phyloP scores from a whole-genome alignment of 2,113 vertebrate species.

The Phrynosoma blainvillii region DNA sequence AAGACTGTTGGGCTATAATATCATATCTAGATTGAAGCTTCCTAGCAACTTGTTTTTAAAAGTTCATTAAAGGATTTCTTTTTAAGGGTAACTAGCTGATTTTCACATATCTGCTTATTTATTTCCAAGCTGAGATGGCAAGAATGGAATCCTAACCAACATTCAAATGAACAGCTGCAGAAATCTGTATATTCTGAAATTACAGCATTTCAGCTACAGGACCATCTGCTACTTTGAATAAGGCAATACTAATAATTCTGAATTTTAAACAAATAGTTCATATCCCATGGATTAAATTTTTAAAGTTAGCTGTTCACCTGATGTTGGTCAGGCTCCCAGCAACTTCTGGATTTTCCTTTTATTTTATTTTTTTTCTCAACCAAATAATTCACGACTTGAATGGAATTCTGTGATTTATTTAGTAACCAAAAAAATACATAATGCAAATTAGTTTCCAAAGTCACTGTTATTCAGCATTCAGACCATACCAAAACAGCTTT shows the following conservation, averaged over 20 bases:
- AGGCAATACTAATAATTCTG: constrained; percentile 74
- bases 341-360: constrained; percentile 45
- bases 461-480: constrained; percentile 79
- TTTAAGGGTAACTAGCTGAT: constrained; percentile 47
- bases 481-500: constrained; percentile 86
- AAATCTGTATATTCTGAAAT: constrained; percentile 73
- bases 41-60: constrained; percentile 44
- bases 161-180: constrained; percentile 82
- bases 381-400: constrained; percentile 56
- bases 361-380: constrained; percentile 34
- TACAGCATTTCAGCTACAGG: constrained; percentile 72
- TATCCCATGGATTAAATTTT: constrained; percentile 64
- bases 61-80: constrained; percentile 50
- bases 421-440: constrained; percentile 77
- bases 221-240: constrained; percentile 78
- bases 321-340: constrained; percentile 62
- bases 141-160: constrained; percentile 74
- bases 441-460: constrained; percentile 70
- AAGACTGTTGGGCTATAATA: constrained; percentile 33
- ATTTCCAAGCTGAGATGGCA: constrained; percentile 76
- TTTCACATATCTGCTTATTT: constrained; percentile 72
- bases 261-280: constrained; percentile 77
- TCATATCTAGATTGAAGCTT: constrained; percentile 41
- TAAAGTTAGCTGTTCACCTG: constrained; percentile 67
- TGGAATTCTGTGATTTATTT: constrained; percentile 66